Evolutionary conservation across 2,113 vertebrate species (phyloP), one percentile per base, ranked within the genome.

Genomic region (Trichechus manatus): DNA sequence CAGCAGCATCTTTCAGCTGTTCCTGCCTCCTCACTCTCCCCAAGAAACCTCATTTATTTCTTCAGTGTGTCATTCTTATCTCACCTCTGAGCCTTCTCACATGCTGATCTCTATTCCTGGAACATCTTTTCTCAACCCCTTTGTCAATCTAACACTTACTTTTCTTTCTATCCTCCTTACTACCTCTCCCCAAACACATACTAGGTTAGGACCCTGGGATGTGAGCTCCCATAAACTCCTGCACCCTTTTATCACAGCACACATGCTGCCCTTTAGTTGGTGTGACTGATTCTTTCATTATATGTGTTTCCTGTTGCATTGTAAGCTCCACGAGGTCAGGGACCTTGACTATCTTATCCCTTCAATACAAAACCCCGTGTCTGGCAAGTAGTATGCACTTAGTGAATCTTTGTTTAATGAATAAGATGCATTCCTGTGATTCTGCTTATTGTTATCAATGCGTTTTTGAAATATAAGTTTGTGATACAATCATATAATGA

Each of bases 381-480:
- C 56, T 9, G 25, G 70, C 44, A 83, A 88, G 29, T 56, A 77
- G 56, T 22, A 80, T 17, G 33, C 22, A 68, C 79, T 85, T 87
- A 72, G 88, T 74, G 75, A 80, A 80, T 92, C 39, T 39, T n/a
- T 56, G 5, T 82, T 83, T 10, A 36, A 81, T 88, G 53, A 87
- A 36, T 72, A 61, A 61, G 27, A 87, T 33, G 6, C 50, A 81
- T 47, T 50, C 63, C 75, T 80, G 39, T 29, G 31, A 82, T 82
- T 96, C 75, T 87, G 75, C n/a, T 94, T 89, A 47, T 56, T 87
- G 66, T 82, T 77, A 63, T 81, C 50, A 59, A 64, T 23, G 39
- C 2, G 39, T 92, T 23, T 97, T 90, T 90, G 53, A 92, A n/a
- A 87, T 96, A 13, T 78, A 83, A 56, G 19, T n/a, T 87, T 93